A percentile compares a stretch with the other conserved stretches of the same genome.
Evolutionary conservation across 2,797 vertebrate genomes (phyloP).

Genomic region (Mormyrus hasselquistii): DNA sequence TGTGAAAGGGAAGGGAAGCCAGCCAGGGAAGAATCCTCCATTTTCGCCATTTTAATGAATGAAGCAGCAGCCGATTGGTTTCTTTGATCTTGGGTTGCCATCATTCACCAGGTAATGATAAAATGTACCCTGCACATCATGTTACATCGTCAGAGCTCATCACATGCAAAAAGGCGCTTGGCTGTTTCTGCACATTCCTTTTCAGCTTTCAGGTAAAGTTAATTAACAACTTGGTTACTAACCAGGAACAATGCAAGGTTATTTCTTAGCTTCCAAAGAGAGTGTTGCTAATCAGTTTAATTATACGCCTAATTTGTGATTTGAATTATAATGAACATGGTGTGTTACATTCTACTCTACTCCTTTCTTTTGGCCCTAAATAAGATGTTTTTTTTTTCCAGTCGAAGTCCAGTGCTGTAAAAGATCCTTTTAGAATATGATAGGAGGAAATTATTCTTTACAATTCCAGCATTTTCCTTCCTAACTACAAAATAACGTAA

Average conservation of each 20-base stretch:
- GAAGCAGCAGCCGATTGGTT: constrained; percentile 76
- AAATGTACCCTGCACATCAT: constrained; percentile 70
- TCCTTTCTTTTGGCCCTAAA: not conserved
- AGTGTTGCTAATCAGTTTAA: not conserved
- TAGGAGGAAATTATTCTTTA: not conserved
- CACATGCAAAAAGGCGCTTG: not conserved
- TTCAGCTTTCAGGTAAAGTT: constrained; percentile 14
- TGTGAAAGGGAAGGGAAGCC: constrained; percentile 79
- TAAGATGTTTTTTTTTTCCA: not conserved
- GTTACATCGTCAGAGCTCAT: constrained; percentile 59
- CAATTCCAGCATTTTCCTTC: not conserved
- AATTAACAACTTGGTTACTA: constrained; percentile 54
- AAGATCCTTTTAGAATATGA: not conserved
- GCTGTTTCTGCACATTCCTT: constrained; percentile 45
- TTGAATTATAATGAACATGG: not conserved
- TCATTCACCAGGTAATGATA: constrained; percentile 71
- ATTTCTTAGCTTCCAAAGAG: constrained; percentile 51
- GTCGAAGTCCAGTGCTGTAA: not conserved
- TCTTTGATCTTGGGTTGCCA: constrained; percentile 79
- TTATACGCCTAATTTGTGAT: not conserved
- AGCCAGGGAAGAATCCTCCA: constrained; percentile 76
- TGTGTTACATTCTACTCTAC: not conserved
- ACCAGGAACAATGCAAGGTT: constrained; percentile 61
- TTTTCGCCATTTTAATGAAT: constrained; percentile 87
- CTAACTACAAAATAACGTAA: constrained; percentile 42